Base-by-base conservation (phyloP, 2,888 invertebrate genomes). In the Marasmarcha lunaedactyla region DNA sequence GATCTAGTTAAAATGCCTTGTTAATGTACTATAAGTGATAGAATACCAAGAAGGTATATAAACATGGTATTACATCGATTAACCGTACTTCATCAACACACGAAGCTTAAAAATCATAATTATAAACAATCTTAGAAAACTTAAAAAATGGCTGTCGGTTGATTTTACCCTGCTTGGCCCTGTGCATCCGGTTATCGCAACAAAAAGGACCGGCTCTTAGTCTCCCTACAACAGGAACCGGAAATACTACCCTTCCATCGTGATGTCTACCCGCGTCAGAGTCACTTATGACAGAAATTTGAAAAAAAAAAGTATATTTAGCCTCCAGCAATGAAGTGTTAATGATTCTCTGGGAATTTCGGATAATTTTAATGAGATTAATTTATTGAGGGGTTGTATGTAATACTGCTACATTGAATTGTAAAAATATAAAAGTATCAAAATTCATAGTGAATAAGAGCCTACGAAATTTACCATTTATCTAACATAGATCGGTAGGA, bases 161-260 rank as follows among this genome's bases (percentile, higher is more conserved):
- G 78, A 78, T 78, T 79, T 78, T 74, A 76, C 81, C 76, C 64
- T 72, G 74, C 68, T 59, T 65, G 68, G 71, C 78, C 81, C 81
- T 77, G 64, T 57, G 68, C 73, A 77, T 83, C 83, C 83, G 83
- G 83, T 81, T 83, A 83, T 81, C 76, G 77, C 78, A 62, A 79
- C 79, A 83, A 79, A 78, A 72, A 69, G 66, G 54, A 57, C 60
- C 54, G 51, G 55, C 57, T 63, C 61, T 55, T 60, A 36, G 39
- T 2, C 53, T 46, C 52, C 59, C 50, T 48, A 51, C 55, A 54
- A 57, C 68, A 63, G 72, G 71, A 71, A 72, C 71, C 71, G 81
- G 79, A 81, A 76, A 78, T 67, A 78, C 77, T 83, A 83, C 81
- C 81, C 79, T 81, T 79, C 79, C 74, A 78, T 76, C 74, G 79